Evolutionary conservation across 2,797 vertebrate genomes (phyloP).

Genomic region (Monodelphis domestica): DNA sequence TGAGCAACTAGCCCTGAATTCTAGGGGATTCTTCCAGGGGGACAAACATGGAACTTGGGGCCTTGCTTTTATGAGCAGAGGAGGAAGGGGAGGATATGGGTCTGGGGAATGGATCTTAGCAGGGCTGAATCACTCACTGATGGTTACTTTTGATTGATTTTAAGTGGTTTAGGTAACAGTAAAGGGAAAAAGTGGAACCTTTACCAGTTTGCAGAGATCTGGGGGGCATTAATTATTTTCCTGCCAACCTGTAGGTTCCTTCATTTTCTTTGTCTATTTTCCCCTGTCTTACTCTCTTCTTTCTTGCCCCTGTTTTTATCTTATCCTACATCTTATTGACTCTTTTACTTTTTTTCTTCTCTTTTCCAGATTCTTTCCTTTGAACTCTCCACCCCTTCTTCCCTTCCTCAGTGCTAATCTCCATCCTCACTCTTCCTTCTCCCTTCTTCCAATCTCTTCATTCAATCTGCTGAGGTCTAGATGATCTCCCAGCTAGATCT

Average conservation of each 20-base stretch:
- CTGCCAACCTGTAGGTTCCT: background rate
- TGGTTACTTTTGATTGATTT: background rate
- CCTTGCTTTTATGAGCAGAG: too few relatives aligned
- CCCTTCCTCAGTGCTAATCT: background rate
- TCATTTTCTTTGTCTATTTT: background rate
- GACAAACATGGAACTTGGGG: too few relatives aligned
- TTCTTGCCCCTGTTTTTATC: background rate
- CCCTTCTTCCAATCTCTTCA: background rate
- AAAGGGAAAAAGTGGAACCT: background rate
- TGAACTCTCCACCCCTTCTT: background rate
- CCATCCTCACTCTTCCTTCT: background rate
- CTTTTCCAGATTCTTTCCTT: background rate
- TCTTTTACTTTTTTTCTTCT: background rate
- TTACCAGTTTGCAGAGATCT: background rate
- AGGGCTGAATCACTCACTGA: background rate
- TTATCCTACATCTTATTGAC: background rate
- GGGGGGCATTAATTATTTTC: background rate
- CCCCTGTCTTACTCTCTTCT: background rate
- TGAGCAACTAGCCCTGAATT: background rate
- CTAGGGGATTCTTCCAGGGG: background rate
- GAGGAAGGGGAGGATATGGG: background rate
- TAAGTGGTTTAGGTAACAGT: background rate
- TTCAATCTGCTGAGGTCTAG: background rate
- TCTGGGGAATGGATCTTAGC: background rate
- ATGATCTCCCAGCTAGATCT: background rate